These are phyloP conservation scores for Euglossa dilemma DNA, from an alignment of 1,140 invertebrate species.

Conservation along the genomic window DNA sequence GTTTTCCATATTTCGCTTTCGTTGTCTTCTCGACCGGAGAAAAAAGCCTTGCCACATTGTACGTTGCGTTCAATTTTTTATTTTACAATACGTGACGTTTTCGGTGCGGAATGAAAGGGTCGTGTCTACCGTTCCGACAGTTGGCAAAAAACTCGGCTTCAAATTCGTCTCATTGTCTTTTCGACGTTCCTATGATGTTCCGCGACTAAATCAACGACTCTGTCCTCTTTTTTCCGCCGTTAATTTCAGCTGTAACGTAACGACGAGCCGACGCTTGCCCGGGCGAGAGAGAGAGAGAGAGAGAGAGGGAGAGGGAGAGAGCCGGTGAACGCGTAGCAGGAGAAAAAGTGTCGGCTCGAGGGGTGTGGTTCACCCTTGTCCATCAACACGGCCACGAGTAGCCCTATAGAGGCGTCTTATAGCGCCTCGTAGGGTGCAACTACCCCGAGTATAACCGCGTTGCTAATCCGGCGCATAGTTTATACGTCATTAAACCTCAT, in stretches of 20 bases:
- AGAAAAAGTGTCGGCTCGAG: neutral
- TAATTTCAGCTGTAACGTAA: constrained; percentile 17
- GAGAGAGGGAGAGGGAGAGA: too few relatives aligned
- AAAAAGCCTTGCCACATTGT: constrained; percentile 45
- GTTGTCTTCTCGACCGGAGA: constrained; percentile 46
- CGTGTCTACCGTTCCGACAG: neutral
- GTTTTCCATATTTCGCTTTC: constrained; percentile 48
- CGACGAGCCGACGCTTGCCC: neutral
- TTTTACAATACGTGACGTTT: constrained; percentile 49
- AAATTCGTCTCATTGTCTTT: constrained; percentile 33
- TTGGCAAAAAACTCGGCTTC: neutral
- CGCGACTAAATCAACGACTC: too few relatives aligned
- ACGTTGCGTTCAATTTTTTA: constrained; percentile 46
- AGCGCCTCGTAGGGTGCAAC: constrained; percentile 47
- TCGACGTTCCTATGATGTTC: neutral
- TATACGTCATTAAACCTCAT: constrained; percentile 81
- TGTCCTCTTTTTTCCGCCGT: neutral
- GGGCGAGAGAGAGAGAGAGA: too few relatives aligned
- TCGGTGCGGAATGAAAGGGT: constrained; percentile 14
- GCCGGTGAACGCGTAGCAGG: too few relatives aligned
- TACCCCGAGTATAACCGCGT: constrained; percentile 60
- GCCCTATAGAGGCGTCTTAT: constrained; percentile 58
- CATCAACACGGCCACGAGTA: constrained; percentile 56
- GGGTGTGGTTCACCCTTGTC: constrained; percentile 38
- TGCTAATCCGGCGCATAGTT: constrained; percentile 82